These are phyloP conservation scores for Myripristis murdjan DNA, from an alignment of 2,797 vertebrate species.

Conservation along the genomic window DNA sequence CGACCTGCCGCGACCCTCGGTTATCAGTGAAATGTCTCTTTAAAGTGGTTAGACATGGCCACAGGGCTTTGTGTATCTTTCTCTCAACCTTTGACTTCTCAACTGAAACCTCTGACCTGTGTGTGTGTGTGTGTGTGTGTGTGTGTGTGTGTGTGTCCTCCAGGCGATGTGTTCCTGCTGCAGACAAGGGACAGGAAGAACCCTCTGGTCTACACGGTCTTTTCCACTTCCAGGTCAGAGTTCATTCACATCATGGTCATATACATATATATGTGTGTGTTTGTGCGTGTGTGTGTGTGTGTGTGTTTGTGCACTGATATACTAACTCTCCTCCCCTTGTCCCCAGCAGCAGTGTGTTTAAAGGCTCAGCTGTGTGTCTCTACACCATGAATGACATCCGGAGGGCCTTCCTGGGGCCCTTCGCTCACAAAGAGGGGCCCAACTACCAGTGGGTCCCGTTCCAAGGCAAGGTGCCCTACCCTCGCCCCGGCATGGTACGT, in stretches of 20 bases:
- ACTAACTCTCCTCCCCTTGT: conserved; percentile 29
- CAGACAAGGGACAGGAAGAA: conserved; percentile 94
- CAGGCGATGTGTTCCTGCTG: conserved; percentile 96
- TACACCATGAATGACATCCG: conserved; percentile 98
- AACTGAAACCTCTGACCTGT: conserved; percentile 61
- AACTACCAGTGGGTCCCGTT: conserved; percentile 98
- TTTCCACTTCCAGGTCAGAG: conserved; percentile 96
- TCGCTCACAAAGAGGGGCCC: conserved; percentile 98
- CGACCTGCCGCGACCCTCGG: conserved; percentile 41
- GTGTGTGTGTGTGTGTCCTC: conserved; percentile 57
- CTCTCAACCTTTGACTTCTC: conserved; percentile 71
- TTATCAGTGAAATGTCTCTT: conserved; percentile 47
- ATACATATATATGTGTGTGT: conserved; percentile 26
- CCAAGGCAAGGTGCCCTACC: conserved; percentile 97
- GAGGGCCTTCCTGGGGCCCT: conserved; percentile 96
- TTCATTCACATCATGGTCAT: conserved; percentile 38
- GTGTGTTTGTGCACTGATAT: not conserved
- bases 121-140: conserved; percentile 47
- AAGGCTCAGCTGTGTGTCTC: conserved; percentile 94
- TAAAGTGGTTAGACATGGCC: conserved; percentile 58
- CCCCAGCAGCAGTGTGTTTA: conserved; percentile 91
- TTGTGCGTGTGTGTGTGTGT: conserved; percentile 14
- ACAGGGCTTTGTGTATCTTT: conserved; percentile 71
- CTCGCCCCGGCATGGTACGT: conserved; percentile 96
- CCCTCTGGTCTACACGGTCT: conserved; percentile 94